A percentile compares a stretch with the other conserved stretches of the same genome.
Conservation (phyloP, 2,113 vertebrate genomes). For the Recurvirostra avosetta region DNA sequence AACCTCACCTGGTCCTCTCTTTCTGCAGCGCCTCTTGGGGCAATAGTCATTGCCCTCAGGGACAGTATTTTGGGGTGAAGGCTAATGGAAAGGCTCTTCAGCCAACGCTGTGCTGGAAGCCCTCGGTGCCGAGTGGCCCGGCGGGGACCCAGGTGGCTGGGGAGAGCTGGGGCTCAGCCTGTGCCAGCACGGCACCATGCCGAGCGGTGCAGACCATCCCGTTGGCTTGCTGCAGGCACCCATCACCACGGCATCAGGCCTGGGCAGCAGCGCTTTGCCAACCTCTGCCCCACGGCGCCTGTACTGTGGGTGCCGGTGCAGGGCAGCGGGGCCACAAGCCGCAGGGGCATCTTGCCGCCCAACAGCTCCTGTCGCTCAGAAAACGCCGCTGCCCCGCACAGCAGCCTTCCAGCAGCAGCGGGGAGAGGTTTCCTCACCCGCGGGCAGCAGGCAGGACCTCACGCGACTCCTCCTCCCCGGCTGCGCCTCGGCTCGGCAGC, state of each 20-base stretch:
- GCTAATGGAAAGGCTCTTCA: not conserved
- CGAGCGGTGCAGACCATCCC: not conserved
- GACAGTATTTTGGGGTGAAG: not conserved
- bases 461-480: not conserved
- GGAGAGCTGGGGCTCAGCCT: not conserved
- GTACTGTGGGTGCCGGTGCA: not conserved
- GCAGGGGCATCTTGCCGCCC: not conserved
- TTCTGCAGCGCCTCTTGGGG: not conserved
- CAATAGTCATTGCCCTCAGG: not conserved
- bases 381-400: not conserved
- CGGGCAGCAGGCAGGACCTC: not conserved
- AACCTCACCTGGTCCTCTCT: not conserved
- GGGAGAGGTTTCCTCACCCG: not conserved
- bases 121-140: accelerated
- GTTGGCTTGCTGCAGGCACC: not conserved
- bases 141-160: not conserved
- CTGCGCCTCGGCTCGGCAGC: not conserved
- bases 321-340: not conserved
- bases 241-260: not conserved
- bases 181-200: not conserved
- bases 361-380: not conserved
- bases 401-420: not conserved
- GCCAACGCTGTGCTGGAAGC: accelerated
- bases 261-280: not conserved
- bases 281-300: not conserved